Base-by-base conservation (phyloP, 2,888 invertebrate genomes). In the Argyra leucocephala region DNA sequence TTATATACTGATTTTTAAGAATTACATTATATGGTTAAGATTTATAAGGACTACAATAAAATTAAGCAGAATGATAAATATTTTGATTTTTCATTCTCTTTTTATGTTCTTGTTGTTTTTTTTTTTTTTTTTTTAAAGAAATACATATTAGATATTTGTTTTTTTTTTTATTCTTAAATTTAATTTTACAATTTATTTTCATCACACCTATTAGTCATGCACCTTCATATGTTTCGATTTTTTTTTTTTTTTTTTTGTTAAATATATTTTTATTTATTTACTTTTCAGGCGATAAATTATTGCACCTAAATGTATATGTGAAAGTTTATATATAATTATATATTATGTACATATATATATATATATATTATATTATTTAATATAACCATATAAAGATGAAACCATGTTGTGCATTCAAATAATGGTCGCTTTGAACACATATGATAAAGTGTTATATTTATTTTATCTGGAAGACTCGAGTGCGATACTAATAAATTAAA, bases 161-260 rank as follows among this genome's bases (percentile, higher is more conserved):
- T 48, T 48, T 48, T 15, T 48, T 9, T 18, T 48, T 48, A 9
- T 48, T 48, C 18, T 48, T 48, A 18, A 48, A 18, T 48, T 48
- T 48, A 10, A 31, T 31, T 48, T 48, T 48, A 48, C 48, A 18
- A 48, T 48, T 18, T 48, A 48, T 48, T 48, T 48, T 48, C 48
- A 48, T 48, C 18, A 48, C 48, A 48, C 48, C 48, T 48, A 48
- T 48, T 48, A 48, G 48, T 48, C 48, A 48, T 48, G 48, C 48
- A 48, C 48, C 48, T 48, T 48, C 48, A 48, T 48, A 18, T 18
- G 18, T 48, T 48, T 15, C 18, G 12, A 18, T 48, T 31, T 31
- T 48, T 48, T 48, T 48, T 48, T 15, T 48, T 48, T 48, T 48
- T 31, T 31, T 48, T 48, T 48, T 37, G 3, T 37, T 48, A 12